Evolutionary conservation across 2,113 vertebrate genomes (phyloP), one percentile per base, ranked within the genome.

Genomic region (Peucedramus taeniatus): DNA sequence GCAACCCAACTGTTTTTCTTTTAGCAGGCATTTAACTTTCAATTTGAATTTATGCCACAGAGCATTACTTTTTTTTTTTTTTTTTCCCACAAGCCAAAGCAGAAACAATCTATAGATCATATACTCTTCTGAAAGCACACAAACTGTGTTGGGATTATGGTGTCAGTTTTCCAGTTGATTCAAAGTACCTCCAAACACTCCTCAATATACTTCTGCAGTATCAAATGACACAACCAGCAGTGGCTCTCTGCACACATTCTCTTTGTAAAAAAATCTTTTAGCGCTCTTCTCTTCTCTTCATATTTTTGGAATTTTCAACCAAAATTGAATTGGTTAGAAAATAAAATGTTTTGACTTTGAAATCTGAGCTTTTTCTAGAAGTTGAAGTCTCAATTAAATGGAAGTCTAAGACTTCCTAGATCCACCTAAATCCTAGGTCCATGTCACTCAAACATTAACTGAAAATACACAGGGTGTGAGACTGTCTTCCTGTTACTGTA

Each of bases 241-340:
- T 4, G 1, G 0, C 12, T 8, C 45, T 27, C 21, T 47, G 26
- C 11, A 23, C 6, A 51, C 4, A 13, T 53, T 65, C 11, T 31
- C n/a, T 50, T 83, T 27, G 17, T 14, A 33, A 77, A 7, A 77
- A 59, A 68, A n/a, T n/a, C 42, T 37, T 42, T 59, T 51, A 64
- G 12, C 21, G 33, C 15, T 54, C 14, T 49, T 42, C 15, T 54
- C 14, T 49, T 42, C 7, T 26, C 47, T 51, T 60, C 1, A 18
- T 39, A 39, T 60, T 82, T 68, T 50, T 23, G 2, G 11, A 63
- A 44, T 7, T 76, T 92, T 47, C 8, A 85, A 60, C 5, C 15
- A 60, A 60, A 83, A 60, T 7, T 11, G 9, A 60, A 53, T 13
- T 68, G 9, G 7, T 51, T 71, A 86, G 56, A 15, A 68, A 79